phyloP scores from a whole-genome alignment of 2,888 invertebrate genomes.

The Hirudinaria manillensis region DNA sequence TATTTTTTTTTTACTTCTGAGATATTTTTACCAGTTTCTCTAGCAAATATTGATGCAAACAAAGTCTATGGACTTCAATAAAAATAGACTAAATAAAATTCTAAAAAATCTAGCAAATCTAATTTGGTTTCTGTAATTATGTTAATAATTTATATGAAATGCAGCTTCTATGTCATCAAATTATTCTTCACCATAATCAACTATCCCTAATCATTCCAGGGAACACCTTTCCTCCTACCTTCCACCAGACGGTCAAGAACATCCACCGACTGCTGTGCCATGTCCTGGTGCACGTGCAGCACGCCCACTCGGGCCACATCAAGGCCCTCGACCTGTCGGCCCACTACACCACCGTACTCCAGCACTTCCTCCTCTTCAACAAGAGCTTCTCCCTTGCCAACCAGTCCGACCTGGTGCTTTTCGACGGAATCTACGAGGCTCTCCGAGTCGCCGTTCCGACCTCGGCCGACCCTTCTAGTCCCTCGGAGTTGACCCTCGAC shows the following conservation, averaged over 20 bases:
- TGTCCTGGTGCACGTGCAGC: constrained; percentile 21
- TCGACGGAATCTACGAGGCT: constrained; percentile 9
- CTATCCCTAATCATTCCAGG: constrained; percentile 1
- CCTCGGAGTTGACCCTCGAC: not conserved
- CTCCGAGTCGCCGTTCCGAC: not conserved
- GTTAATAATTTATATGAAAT: too few relatives aligned
- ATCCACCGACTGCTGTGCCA: constrained; percentile 22
- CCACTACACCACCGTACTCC: constrained; percentile 13
- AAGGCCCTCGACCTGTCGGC: constrained; percentile 6
- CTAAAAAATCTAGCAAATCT: too few relatives aligned
- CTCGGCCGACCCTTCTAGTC: not conserved
- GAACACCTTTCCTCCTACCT: constrained; percentile 21
- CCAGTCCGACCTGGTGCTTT: not conserved
- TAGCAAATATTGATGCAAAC: too few relatives aligned
- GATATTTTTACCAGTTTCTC: too few relatives aligned
- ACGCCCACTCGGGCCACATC: constrained; percentile 13
- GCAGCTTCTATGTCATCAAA: too few relatives aligned
- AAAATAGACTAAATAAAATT: too few relatives aligned
- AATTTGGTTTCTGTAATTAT: too few relatives aligned
- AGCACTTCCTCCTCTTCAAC: constrained; percentile 27
- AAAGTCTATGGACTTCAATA: too few relatives aligned
- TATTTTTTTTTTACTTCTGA: too few relatives aligned
- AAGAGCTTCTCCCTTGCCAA: constrained; percentile 10
- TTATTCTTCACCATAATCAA: too few relatives aligned
- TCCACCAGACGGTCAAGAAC: constrained; percentile 5